Percentiles rank a stretch among this genome's conserved stretches.
These are phyloP conservation scores for Drosophila eohydei DNA, from an alignment of 2,888 invertebrate species.

Conservation along the genomic window DNA sequence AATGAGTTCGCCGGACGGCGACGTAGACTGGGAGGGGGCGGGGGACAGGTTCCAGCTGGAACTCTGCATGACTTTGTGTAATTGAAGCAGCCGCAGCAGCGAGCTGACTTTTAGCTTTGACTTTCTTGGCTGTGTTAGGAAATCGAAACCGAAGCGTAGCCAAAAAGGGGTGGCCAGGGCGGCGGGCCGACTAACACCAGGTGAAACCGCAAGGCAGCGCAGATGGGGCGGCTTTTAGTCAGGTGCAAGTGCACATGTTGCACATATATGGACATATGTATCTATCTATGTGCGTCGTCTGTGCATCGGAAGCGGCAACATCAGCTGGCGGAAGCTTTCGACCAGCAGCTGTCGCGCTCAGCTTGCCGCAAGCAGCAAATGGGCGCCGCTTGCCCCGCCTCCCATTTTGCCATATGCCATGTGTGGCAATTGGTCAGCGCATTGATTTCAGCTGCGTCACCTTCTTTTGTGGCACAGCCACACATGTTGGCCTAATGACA, in stretches of 20 bases:
- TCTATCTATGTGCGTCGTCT: constrained; percentile 1
- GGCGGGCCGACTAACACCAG: constrained; percentile 15
- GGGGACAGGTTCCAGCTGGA: constrained; percentile 35
- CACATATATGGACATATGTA: constrained; percentile 18
- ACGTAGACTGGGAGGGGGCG: background rate
- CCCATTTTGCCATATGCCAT: constrained; percentile 18
- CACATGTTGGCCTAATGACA: constrained; percentile 66
- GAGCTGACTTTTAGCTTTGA: constrained; percentile 51
- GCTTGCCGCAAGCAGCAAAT: constrained; percentile 7
- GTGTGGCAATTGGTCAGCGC: constrained; percentile 48
- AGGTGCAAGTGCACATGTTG: constrained; percentile 68
- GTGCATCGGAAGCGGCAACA: constrained; percentile 59
- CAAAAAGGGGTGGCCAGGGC: constrained; percentile 3
- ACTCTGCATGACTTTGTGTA: constrained; percentile 75
- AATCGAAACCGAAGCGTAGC: constrained; percentile 72
- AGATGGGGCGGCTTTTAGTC: constrained; percentile 34
- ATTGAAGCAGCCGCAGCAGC: constrained; percentile 71
- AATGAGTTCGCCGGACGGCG: background rate
- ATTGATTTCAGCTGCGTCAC: constrained; percentile 79
- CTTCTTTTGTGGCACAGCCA: constrained; percentile 55
- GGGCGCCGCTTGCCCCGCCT: constrained; percentile 25
- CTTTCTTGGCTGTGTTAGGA: constrained; percentile 72
- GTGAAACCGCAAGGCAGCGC: constrained; percentile 43
- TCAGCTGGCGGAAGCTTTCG: constrained; percentile 72
- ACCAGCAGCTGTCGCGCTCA: constrained; percentile 51